phyloP scores from a whole-genome alignment of 2,888 invertebrate species.

The Zaprionus lineosus region DNA sequence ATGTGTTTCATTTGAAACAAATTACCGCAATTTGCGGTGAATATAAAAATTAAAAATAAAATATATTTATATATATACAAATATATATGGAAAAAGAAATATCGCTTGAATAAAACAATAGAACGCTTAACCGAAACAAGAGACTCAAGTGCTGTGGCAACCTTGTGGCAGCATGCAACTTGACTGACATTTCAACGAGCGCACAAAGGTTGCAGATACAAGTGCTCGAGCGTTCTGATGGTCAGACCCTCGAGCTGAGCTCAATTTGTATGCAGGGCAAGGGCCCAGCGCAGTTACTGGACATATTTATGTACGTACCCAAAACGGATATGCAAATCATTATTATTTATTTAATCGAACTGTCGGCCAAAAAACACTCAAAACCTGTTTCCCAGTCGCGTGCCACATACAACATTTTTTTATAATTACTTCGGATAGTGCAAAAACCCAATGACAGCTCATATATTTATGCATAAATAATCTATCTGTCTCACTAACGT shows the following conservation, averaged over 20 bases:
- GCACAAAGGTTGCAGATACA: constrained; percentile 37
- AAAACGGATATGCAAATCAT: constrained; percentile 71
- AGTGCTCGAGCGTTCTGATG: constrained; percentile 27
- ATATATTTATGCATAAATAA: too few relatives aligned
- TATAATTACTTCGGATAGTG: too few relatives aligned
- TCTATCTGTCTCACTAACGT: too few relatives aligned
- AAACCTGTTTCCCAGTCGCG: constrained; percentile 51
- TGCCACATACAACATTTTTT: constrained; percentile 21
- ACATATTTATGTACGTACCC: constrained; percentile 42
- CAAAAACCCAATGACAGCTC: too few relatives aligned
- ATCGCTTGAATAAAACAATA: constrained; percentile 31
- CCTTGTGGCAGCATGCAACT: constrained; percentile 55
- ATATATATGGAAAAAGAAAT: not conserved
- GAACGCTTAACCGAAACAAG: not conserved
- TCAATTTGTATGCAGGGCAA: constrained; percentile 62
- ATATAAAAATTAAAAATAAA: too few relatives aligned
- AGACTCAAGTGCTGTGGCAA: constrained; percentile 39
- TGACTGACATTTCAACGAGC: constrained; percentile 52
- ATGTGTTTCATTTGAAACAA: too few relatives aligned
- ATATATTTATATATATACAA: too few relatives aligned
- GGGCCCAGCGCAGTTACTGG: constrained; percentile 36
- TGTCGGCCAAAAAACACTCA: not conserved
- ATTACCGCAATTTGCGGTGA: constrained; percentile 47
- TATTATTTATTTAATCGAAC: too few relatives aligned
- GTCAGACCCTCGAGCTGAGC: constrained; percentile 47